Conservation (phyloP, 2,888 invertebrate genomes). For the Drosophila maculinotata region DNA sequence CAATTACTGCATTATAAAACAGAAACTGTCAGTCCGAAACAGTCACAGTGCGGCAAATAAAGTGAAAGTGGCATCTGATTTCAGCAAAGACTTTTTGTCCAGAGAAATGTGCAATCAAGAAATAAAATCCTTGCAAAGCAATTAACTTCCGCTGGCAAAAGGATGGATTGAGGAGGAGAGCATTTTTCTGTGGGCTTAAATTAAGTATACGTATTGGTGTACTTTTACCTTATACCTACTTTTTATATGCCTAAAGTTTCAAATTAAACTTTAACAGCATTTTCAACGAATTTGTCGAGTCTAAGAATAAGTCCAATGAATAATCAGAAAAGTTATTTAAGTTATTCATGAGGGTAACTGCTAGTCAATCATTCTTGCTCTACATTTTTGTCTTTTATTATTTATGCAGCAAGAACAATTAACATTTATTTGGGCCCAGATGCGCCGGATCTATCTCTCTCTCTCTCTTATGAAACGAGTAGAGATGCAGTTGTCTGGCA, state of each 20-base stretch:
- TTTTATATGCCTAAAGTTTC: too few species aligned
- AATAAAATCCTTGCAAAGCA: conserved; percentile 16
- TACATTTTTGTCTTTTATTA: conserved; percentile 1
- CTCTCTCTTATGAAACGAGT: not conserved
- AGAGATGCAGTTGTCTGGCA: conserved; percentile 25
- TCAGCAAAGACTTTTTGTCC: conserved; percentile 12
- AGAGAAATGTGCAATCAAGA: conserved; percentile 15
- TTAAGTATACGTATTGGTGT: not conserved
- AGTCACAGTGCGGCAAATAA: not conserved
- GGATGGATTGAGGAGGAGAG: too few species aligned
- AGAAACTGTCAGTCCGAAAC: conserved; percentile 15
- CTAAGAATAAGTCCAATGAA: too few species aligned
- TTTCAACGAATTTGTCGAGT: too few species aligned
- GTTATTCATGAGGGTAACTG: not conserved
- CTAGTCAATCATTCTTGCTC: not conserved
- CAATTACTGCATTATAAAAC: conserved; percentile 31
- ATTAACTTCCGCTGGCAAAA: conserved; percentile 31
- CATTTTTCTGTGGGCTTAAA: conserved; percentile 1
- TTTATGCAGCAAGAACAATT: conserved; percentile 38
- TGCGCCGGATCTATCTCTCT: conserved; percentile 6
- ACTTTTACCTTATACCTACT: too few species aligned
- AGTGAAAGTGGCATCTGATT: conserved; percentile 3
- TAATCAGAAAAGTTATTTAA: not conserved
- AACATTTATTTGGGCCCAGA: conserved; percentile 30
- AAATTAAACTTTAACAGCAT: too few species aligned